These are phyloP conservation scores for Pampusana beccarii DNA, from an alignment of 2,113 vertebrate genomes.

Conservation along the genomic window DNA sequence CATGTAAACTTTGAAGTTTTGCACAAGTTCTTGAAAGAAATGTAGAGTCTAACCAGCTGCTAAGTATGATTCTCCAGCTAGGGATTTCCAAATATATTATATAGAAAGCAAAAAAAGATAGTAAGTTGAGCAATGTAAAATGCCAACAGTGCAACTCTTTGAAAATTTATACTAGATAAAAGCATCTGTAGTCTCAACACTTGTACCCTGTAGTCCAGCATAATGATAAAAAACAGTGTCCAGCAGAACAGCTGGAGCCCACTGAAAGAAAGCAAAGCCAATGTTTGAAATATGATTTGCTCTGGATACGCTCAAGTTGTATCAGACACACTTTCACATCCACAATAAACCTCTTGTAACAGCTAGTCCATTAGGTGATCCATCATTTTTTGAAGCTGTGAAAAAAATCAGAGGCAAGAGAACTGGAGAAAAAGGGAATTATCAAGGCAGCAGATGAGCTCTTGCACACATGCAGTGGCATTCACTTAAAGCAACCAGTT, in stretches of 20 bases:
- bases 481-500: not conserved
- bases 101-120: not conserved
- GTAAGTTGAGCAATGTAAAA: not conserved
- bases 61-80: not conserved
- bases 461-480: rapidly evolving
- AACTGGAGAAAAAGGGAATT: not conserved
- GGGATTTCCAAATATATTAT: not conserved
- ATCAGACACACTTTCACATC: not conserved
- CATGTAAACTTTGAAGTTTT: slow-evolving; percentile 30
- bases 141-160: not conserved
- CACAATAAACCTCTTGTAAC: not conserved
- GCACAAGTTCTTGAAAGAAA: slow-evolving; percentile 13
- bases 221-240: not conserved
- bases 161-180: slow-evolving; percentile 47
- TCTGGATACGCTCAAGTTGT: not conserved
- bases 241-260: not conserved
- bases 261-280: not conserved
- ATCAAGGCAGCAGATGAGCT: not conserved
- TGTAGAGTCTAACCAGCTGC: slow-evolving; percentile 33
- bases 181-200: slow-evolving; percentile 30
- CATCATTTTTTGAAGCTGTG: not conserved
- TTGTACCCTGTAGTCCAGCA: not conserved
- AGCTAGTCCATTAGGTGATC: not conserved
- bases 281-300: not conserved
- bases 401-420: not conserved